Conservation (phyloP, 1,140 invertebrate species). For the Harpegnathos saltator region DNA sequence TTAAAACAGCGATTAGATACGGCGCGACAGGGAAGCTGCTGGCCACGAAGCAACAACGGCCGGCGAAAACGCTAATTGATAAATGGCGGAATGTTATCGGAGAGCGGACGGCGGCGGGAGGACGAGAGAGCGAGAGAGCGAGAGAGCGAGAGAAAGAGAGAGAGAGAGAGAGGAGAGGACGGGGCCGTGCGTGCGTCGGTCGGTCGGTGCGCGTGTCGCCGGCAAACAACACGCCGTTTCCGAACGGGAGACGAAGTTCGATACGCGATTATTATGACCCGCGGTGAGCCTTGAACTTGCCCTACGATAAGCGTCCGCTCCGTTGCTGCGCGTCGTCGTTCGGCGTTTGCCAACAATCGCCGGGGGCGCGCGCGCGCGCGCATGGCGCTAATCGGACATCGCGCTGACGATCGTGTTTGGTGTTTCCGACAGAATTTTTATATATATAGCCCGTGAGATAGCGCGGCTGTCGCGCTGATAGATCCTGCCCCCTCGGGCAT, state of each 20-base stretch:
- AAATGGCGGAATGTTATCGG: slow-evolving; percentile 40
- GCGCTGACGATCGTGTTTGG: slow-evolving; percentile 27
- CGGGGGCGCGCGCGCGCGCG: neutral
- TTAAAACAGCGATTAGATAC: slow-evolving; percentile 30
- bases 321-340: slow-evolving; percentile 50
- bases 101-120: neutral
- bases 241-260: slow-evolving; percentile 78
- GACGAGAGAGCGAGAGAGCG: too few species aligned
- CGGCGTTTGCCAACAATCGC: neutral
- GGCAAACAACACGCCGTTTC: slow-evolving; percentile 80
- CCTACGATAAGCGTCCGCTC: slow-evolving; percentile 80
- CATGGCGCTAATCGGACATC: neutral
- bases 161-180: too few species aligned
- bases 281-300: slow-evolving; percentile 85
- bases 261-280: slow-evolving; percentile 84
- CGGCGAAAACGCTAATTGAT: slow-evolving; percentile 52
- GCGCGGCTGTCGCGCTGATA: too few species aligned
- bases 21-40: neutral
- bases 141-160: too few species aligned
- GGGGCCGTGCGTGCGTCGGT: neutral
- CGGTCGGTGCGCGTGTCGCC: slow-evolving; percentile 61
- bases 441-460: too few species aligned
- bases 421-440: neutral
- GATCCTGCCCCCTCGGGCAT: too few species aligned
- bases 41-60: neutral